Evolutionary conservation across 1,140 invertebrate genomes (phyloP).

Genomic region (Ylistrum balloti): DNA sequence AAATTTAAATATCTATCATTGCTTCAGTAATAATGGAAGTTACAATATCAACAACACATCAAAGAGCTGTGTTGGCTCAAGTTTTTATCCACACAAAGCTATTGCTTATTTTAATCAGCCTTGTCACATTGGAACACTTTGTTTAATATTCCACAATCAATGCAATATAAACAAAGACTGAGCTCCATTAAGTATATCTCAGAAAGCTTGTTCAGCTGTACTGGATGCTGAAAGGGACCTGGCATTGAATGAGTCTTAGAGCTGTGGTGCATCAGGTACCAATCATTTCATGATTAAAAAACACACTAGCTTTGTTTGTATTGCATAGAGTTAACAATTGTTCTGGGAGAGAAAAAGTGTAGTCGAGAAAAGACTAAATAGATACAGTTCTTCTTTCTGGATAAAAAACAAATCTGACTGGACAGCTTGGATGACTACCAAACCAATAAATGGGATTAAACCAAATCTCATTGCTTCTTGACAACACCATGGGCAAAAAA

Average conservation of each 20-base stretch:
- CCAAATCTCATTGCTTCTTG: conserved; percentile 19
- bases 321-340: too few species aligned
- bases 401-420: neutral
- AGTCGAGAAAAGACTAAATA: neutral
- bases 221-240: neutral
- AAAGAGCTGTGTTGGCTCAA: neutral
- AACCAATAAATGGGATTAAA: conserved; percentile 39
- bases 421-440: neutral
- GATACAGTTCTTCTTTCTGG: too few species aligned
- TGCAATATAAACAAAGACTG: neutral
- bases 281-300: too few species aligned
- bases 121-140: neutral
- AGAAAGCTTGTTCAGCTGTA: neutral
- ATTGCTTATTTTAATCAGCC: neutral
- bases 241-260: neutral
- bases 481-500: conserved; percentile 14
- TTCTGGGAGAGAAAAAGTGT: neutral
- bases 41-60: neutral
- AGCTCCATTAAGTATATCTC: neutral
- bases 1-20: too few species aligned
- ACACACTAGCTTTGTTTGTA: too few species aligned
- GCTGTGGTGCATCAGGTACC: neutral
- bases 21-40: too few species aligned
- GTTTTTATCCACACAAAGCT: neutral
- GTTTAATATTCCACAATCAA: neutral